phyloP scores from a whole-genome alignment of 2,888 invertebrate species.

The Belgica antarctica region DNA sequence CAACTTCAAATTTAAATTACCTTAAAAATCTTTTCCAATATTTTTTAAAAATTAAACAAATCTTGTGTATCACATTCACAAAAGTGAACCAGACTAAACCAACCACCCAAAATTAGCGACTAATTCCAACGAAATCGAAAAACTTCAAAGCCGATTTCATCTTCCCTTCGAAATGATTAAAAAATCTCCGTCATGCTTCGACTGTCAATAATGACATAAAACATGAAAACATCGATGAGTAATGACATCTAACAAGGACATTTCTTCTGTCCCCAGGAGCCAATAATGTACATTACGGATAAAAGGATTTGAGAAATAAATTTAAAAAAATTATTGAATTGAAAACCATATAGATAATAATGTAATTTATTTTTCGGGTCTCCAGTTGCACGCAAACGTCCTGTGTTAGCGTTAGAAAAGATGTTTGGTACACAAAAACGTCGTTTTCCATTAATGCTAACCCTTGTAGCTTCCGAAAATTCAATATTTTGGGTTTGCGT shows the following conservation, averaged over 20 bases:
- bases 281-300: constrained; percentile 42
- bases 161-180: neutral
- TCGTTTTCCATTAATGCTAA: constrained; percentile 42
- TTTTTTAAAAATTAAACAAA: no score
- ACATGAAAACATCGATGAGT: constrained; percentile 4
- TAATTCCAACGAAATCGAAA: no score
- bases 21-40: no score
- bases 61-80: no score
- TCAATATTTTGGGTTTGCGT: neutral
- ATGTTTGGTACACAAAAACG: constrained; percentile 35
- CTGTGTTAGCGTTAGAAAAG: neutral
- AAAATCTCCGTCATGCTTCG: constrained; percentile 8
- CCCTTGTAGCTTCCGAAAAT: constrained; percentile 25
- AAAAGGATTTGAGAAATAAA: constrained; percentile 44
- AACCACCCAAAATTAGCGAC: no score
- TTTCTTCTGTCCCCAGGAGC: constrained; percentile 22
- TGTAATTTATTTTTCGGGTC: constrained; percentile 35
- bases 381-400: neutral
- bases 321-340: constrained; percentile 44
- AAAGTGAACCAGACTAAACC: no score
- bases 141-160: no score
- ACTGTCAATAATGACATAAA: constrained; percentile 5
- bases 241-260: neutral
- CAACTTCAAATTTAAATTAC: no score
- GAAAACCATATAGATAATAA: constrained; percentile 44